Percentiles rank a stretch among this genome's conserved stretches.
Conservation (phyloP, 2,888 invertebrate species). For the Tachystola acroxantha region DNA sequence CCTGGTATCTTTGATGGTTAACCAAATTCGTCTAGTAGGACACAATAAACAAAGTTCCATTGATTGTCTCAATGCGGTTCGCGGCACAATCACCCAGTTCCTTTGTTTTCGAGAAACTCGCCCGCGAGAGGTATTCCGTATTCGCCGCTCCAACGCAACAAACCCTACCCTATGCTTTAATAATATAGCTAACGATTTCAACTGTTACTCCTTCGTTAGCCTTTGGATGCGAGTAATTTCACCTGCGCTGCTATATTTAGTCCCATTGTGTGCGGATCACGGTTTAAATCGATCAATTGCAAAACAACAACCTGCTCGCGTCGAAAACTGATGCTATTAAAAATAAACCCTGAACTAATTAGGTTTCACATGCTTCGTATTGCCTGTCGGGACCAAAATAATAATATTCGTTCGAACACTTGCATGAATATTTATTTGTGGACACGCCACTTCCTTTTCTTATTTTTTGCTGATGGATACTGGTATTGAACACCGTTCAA, state of each 20-base stretch:
- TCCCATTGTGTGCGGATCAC: slow-evolving; percentile 64
- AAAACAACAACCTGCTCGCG: background rate
- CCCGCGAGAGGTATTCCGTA: slow-evolving; percentile 1
- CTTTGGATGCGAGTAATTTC: slow-evolving; percentile 30
- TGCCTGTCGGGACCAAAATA: too few species aligned
- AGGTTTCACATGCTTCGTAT: too few species aligned
- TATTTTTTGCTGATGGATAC: too few species aligned
- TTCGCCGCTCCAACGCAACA: slow-evolving; percentile 5
- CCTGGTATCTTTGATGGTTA: too few species aligned
- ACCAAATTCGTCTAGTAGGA: too few species aligned
- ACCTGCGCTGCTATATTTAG: slow-evolving; percentile 68
- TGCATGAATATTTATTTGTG: background rate
- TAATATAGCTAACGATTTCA: slow-evolving; percentile 24
- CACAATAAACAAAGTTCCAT: too few species aligned
- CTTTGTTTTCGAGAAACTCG: slow-evolving; percentile 7
- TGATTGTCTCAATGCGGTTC: too few species aligned
- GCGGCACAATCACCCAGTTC: slow-evolving; percentile 7
- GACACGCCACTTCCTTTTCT: background rate
- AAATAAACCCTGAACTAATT: background rate
- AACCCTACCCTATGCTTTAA: slow-evolving; percentile 6
- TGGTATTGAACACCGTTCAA: too few species aligned
- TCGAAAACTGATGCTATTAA: background rate
- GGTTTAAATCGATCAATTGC: slow-evolving; percentile 28
- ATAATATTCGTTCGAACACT: too few species aligned
- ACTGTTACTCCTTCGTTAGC: slow-evolving; percentile 42